Percentiles rank a stretch among this genome's conserved stretches.
phyloP scores from a whole-genome alignment of 2,113 vertebrate species.

The Sceloporus undulatus region DNA sequence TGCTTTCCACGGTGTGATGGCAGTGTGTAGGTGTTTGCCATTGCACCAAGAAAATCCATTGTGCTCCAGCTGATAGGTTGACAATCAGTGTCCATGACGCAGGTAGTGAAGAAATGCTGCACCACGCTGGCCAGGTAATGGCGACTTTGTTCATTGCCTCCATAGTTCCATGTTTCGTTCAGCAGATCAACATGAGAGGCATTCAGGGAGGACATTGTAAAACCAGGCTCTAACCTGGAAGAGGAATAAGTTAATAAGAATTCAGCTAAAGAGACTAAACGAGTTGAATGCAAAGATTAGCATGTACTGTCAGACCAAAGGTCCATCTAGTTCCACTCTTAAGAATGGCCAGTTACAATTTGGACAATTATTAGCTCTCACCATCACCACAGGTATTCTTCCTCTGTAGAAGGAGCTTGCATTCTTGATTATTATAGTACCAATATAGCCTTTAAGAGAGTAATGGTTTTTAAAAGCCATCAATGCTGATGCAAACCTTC shows the following conservation, averaged over 20 bases:
- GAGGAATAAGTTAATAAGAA: neutral
- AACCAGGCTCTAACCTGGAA: conserved; percentile 3
- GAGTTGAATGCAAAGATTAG: neutral
- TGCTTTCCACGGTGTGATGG: neutral
- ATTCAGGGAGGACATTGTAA: conserved; percentile 17
- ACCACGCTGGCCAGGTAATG: neutral
- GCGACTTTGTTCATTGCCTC: neutral
- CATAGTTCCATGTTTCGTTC: neutral
- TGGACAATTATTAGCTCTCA: neutral
- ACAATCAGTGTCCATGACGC: neutral
- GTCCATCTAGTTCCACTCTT: neutral
- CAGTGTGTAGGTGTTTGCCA: neutral
- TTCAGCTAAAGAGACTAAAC: too few species aligned
- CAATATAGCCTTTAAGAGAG: neutral
- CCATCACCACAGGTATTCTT: neutral
- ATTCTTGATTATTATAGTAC: neutral
- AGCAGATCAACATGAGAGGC: conserved; percentile 2
- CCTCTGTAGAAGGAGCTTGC: neutral
- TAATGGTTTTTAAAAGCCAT: neutral
- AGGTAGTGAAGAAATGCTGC: neutral
- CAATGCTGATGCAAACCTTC: neutral
- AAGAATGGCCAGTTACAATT: neutral
- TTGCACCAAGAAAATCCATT: neutral
- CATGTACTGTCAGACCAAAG: neutral
- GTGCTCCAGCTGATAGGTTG: neutral